These are phyloP conservation scores for Galago senegalensis DNA, from an alignment of 2,797 vertebrate genomes.

Conservation along the genomic window DNA sequence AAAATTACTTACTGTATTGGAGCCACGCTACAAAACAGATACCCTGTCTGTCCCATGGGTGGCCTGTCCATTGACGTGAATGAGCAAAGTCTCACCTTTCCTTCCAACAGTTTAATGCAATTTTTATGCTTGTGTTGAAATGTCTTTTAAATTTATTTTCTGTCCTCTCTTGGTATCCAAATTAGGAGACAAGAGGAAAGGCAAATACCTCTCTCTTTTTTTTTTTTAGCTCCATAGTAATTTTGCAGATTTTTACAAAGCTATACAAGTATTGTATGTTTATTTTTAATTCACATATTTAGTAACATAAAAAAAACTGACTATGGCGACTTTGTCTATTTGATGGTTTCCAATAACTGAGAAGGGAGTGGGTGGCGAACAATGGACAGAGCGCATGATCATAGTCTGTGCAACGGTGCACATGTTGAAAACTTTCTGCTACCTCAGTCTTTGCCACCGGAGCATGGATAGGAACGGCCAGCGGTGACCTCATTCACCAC, in stretches of 20 bases:
- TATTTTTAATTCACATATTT: slow-evolving; percentile 32
- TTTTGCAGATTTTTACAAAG: neutral
- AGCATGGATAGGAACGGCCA: neutral
- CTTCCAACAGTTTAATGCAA: neutral
- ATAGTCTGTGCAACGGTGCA: neutral
- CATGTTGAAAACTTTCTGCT: neutral
- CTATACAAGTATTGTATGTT: neutral
- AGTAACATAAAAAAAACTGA: neutral
- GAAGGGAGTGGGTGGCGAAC: neutral
- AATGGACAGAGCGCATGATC: neutral
- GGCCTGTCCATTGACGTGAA: neutral
- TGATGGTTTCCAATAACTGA: neutral
- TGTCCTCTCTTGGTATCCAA: slow-evolving; percentile 1
- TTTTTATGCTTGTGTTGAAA: slow-evolving; percentile 30
- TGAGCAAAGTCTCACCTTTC: neutral
- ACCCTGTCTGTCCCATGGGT: too few species aligned
- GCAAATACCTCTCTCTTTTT: neutral
- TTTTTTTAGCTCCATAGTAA: slow-evolving; percentile 10
- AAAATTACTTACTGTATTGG: neutral
- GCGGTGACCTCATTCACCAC: neutral
- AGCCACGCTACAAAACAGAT: slow-evolving; percentile 40
- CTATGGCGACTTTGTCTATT: neutral
- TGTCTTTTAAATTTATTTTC: slow-evolving; percentile 40
- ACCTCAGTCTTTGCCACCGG: neutral
- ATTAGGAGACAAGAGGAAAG: slow-evolving; percentile 33